Evolutionary conservation across 2,888 invertebrate species (phyloP).

Genomic region (Phlogophora meticulosa): DNA sequence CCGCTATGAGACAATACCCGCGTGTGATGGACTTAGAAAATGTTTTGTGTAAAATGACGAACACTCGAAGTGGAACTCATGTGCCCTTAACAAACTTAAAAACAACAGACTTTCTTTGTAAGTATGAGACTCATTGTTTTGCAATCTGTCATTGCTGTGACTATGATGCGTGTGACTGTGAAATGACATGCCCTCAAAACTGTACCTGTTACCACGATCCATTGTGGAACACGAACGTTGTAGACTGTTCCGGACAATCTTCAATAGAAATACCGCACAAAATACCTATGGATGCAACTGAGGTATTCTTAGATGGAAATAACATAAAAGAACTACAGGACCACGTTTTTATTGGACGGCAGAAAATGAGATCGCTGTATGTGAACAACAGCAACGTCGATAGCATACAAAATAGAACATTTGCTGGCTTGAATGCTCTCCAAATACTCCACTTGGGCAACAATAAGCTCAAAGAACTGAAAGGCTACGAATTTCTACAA

Average conservation of each 20-base stretch:
- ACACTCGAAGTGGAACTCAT: constrained; percentile 95
- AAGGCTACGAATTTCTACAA: constrained; percentile 96
- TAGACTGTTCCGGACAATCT: constrained; percentile 96
- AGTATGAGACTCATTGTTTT: constrained; percentile 98
- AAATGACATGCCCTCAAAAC: constrained; percentile 98
- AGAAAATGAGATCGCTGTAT: constrained; percentile 96
- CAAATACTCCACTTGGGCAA: constrained; percentile 96
- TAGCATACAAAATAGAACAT: constrained; percentile 97
- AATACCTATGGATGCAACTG: constrained; percentile 98
- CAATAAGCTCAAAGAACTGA: constrained; percentile 94
- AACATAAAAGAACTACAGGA: constrained; percentile 95
- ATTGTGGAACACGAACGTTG: constrained; percentile 97
- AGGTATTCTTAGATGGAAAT: constrained; percentile 98
- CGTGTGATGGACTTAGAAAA: constrained; percentile 97
- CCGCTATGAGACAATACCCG: constrained; percentile 95
- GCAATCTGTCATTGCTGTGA: constrained; percentile 98
- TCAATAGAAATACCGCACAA: constrained; percentile 95
- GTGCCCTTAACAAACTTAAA: constrained; percentile 94
- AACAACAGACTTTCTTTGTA: constrained; percentile 97
- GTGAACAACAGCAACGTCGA: constrained; percentile 96
- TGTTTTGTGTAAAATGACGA: constrained; percentile 96
- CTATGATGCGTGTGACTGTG: constrained; percentile 98
- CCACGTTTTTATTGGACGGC: constrained; percentile 97
- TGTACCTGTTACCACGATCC: constrained; percentile 99
- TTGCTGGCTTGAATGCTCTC: constrained; percentile 95